A percentile compares a stretch with the other conserved stretches of the same genome.
These are phyloP conservation scores for Orchestia grillus DNA, from an alignment of 1,140 invertebrate genomes.

Conservation along the genomic window DNA sequence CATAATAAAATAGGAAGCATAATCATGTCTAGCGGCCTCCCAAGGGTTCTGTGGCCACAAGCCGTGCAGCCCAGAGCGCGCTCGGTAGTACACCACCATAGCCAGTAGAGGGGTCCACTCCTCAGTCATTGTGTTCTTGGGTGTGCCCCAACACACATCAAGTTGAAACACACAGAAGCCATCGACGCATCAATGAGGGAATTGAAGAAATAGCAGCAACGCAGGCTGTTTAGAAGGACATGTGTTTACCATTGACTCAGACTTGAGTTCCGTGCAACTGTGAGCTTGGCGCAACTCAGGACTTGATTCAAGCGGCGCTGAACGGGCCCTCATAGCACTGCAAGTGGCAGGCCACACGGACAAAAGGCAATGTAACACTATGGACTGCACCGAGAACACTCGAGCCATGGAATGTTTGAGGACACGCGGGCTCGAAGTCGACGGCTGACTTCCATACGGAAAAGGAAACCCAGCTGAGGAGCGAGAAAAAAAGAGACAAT, in stretches of 20 bases:
- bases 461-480: background rate
- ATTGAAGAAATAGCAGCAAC: no score
- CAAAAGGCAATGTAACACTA: background rate
- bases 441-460: background rate
- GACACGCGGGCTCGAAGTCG: background rate
- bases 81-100: no score
- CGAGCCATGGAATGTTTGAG: background rate
- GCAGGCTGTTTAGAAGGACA: background rate
- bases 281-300: background rate
- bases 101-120: no score
- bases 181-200: background rate
- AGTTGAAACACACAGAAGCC: background rate
- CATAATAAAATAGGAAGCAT: background rate
- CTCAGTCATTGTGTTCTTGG: no score
- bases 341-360: no score
- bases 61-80: background rate
- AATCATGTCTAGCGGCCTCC: background rate
- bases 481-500: background rate
- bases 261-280: background rate
- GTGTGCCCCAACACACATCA: no score
- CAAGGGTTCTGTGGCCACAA: background rate
- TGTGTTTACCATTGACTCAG: background rate
- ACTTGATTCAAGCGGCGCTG: background rate
- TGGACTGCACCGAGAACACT: background rate
- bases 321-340: background rate